phyloP scores from a whole-genome alignment of 2,113 vertebrate species.

The Tragelaphus scriptus region DNA sequence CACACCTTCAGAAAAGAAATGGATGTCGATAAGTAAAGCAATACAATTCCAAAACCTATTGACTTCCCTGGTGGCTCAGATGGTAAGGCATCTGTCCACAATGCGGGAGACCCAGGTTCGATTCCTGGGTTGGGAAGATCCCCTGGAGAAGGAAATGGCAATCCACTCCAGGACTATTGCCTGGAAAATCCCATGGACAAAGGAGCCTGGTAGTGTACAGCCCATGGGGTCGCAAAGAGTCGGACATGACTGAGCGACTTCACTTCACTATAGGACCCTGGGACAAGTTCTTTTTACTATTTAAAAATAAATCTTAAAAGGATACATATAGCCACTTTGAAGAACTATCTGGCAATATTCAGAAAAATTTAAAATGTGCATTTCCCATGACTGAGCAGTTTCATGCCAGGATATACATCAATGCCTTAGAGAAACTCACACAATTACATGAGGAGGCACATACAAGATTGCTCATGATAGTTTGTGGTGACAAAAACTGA shows the following conservation, averaged over 20 bases:
- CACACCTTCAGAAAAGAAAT: not conserved
- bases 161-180: no score
- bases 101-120: no score
- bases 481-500: not conserved
- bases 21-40: not conserved
- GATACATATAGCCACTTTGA: not conserved
- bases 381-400: not conserved
- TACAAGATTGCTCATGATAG: not conserved
- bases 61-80: no score
- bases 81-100: no score
- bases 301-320: slow-evolving; percentile 20
- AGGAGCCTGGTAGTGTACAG: no score
- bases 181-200: no score
- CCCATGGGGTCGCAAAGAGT: no score
- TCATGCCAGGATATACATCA: not conserved
- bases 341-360: not conserved
- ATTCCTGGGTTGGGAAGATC: no score
- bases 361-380: not conserved
- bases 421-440: not conserved
- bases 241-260: no score
- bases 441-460: not conserved
- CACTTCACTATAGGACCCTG: not conserved
- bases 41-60: not conserved
- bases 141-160: no score
- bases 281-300: not conserved